Conservation (phyloP, 2,113 vertebrate genomes). For the Ophthalmolycus amberensis region DNA sequence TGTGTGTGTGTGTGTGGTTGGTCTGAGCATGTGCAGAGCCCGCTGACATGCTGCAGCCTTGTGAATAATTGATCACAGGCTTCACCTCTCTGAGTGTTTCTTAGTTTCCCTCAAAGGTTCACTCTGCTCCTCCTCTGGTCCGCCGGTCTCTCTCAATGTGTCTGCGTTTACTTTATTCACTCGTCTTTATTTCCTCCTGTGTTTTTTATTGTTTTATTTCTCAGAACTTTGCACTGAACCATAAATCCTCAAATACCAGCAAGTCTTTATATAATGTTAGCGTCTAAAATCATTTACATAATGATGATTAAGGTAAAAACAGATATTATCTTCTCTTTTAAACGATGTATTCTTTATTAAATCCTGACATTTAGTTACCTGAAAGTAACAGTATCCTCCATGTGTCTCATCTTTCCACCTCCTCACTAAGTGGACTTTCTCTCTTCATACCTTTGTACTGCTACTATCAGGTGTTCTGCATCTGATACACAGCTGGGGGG, state of each 20-base stretch:
- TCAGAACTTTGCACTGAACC: background rate
- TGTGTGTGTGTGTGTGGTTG: background rate
- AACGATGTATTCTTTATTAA: too few relatives aligned
- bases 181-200: background rate
- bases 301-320: too few relatives aligned
- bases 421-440: too few relatives aligned
- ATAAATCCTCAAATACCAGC: background rate
- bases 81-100: conserved; percentile 41
- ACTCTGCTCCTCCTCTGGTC: background rate
- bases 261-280: background rate
- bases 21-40: conserved; percentile 54
- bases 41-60: conserved; percentile 66
- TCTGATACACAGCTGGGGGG: too few relatives aligned
- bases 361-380: too few relatives aligned
- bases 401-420: too few relatives aligned
- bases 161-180: background rate
- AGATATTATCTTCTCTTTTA: too few relatives aligned
- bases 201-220: background rate
- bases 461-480: too few relatives aligned
- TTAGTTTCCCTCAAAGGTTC: conserved; percentile 10
- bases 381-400: too few relatives aligned
- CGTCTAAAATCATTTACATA: too few relatives aligned
- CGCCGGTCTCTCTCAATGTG: background rate
- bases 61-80: conserved; percentile 76
- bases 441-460: too few relatives aligned